Conservation (phyloP, 2,888 invertebrate species). For the Apamea sordens region DNA sequence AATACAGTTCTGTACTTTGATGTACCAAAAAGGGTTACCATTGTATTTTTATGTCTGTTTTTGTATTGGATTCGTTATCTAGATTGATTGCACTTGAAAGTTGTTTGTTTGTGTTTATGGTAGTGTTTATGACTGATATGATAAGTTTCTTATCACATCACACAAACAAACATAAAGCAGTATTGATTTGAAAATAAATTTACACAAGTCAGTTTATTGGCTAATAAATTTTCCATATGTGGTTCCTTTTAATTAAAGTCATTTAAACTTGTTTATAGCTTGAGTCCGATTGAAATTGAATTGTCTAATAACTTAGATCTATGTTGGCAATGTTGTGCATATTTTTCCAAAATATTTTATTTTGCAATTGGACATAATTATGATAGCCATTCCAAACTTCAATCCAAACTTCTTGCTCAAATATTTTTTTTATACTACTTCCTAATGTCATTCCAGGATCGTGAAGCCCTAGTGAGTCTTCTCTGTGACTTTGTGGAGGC, state of each 20-base stretch:
- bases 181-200: slow-evolving; percentile 32
- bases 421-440: background rate
- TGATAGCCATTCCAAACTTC: background rate
- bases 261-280: background rate
- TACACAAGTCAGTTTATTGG: slow-evolving; percentile 4
- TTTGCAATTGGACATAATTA: too few relatives aligned
- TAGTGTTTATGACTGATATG: slow-evolving; percentile 22
- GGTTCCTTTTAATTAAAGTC: background rate
- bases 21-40: background rate
- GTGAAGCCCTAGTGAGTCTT: slow-evolving; percentile 92
- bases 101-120: slow-evolving; percentile 38
- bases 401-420: background rate
- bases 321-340: background rate
- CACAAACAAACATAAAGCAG: slow-evolving; percentile 26
- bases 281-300: background rate
- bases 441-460: slow-evolving; percentile 85
- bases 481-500: slow-evolving; percentile 93
- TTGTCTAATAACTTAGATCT: background rate
- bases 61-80: slow-evolving; percentile 37
- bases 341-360: background rate
- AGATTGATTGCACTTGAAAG: slow-evolving; percentile 15
- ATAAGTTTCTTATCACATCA: slow-evolving; percentile 20
- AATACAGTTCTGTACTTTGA: background rate
- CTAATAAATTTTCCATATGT: background rate
- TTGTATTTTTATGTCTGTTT: background rate